Base-by-base conservation (phyloP, 2,888 invertebrate species). In the Metallyticus violacea region DNA sequence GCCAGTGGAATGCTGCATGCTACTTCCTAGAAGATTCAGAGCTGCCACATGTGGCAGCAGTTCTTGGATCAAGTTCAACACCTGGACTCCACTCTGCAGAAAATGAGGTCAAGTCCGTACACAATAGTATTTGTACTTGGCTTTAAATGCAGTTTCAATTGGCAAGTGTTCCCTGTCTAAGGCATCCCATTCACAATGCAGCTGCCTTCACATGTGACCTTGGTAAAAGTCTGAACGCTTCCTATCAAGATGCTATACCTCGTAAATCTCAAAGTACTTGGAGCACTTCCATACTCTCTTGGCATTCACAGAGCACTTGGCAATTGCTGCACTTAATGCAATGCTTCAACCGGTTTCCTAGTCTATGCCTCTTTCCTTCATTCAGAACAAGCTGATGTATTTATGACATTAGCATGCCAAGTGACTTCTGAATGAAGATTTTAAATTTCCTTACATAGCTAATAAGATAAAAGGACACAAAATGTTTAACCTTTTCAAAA, bases 31-130 rank as follows among this genome's bases (percentile, higher is more conserved):
- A 87, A 96, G 94, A 92, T 98, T 98, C 89, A 98, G 93, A 0
- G 97, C 96, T 0, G 97, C 95, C 5, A 98, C 97, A 89, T 97
- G 97, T 0, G 98, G 98, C 27, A 99, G 92, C 90, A 98, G 93
- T 90, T 97, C 97, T 91, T 97, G 97, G 85, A 99, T 96, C 90
- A 98, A 92, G 86, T 96, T 95, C 86, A 99, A 92, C 77, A 98
- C 94, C 91, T 97, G 96, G 1, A 98, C 97, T 1, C 96, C 95
- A 90, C 97, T 97, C 96, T 97, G 91, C 22, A 62, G 15, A 92
- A 85, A 87, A 26, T 86, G 88, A 85, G 83, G 77, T 30, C 77
- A 30, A 87, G 78, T 88, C 80, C n/a, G 27, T 81, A 85, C 81
- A 85, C 85, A 88, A 85, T 77, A 86, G 86, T 81, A 85, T 25